phyloP scores from a whole-genome alignment of 2,888 invertebrate genomes.

The Autographa pulchrina region DNA sequence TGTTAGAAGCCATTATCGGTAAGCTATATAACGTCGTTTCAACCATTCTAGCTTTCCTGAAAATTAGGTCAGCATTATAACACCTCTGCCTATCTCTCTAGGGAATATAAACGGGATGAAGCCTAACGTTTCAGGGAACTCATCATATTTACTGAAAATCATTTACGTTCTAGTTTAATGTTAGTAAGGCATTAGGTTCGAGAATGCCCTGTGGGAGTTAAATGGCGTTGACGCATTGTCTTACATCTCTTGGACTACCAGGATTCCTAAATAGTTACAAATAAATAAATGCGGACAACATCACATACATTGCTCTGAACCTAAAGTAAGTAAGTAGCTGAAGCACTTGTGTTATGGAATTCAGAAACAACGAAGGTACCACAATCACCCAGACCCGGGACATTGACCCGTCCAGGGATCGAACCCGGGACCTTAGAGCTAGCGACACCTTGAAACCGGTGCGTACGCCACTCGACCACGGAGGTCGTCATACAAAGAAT shows the following conservation, averaged over 20 bases:
- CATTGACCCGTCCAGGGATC: too few species aligned
- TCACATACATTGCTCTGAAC: too few species aligned
- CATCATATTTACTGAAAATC: conserved; percentile 1
- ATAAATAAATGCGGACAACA: too few species aligned
- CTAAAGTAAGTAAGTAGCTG: too few species aligned
- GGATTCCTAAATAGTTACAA: neutral
- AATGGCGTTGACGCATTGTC: neutral
- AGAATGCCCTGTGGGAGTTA: neutral
- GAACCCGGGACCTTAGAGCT: too few species aligned
- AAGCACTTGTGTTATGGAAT: too few species aligned
- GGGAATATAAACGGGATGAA: neutral
- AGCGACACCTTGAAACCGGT: too few species aligned
- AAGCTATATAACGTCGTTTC: neutral
- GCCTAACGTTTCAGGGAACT: neutral
- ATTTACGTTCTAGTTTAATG: neutral
- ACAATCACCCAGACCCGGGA: too few species aligned
- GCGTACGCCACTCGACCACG: too few species aligned
- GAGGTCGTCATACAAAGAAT: too few species aligned
- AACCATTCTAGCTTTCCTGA: neutral
- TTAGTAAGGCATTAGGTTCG: neutral
- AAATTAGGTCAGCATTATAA: neutral
- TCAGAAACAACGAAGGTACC: too few species aligned
- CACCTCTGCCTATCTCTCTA: neutral
- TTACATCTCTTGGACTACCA: neutral
- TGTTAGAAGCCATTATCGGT: neutral